These are phyloP conservation scores for Muscidifurax raptorellus DNA, from an alignment of 1,140 invertebrate species.

Conservation along the genomic window DNA sequence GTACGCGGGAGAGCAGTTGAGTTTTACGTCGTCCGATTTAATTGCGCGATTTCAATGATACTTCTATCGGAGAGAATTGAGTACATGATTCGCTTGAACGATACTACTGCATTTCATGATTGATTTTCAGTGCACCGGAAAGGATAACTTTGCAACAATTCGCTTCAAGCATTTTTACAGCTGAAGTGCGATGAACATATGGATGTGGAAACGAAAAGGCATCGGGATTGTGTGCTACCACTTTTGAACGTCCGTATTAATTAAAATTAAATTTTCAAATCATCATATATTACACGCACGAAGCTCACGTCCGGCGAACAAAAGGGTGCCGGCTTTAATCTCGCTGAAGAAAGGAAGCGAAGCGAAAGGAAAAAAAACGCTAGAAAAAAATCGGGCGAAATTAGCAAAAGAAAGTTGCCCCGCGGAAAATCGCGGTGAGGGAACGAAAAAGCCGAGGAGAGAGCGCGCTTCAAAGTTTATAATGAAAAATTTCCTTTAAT, in stretches of 20 bases:
- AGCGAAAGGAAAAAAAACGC: background rate
- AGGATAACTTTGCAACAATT: background rate
- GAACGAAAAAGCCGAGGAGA: conserved; percentile 5
- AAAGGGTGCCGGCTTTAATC: background rate
- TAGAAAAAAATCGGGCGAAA: background rate
- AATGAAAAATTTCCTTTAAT: conserved; percentile 52
- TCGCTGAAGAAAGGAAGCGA: background rate
- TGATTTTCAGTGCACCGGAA: background rate
- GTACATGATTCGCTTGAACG: background rate
- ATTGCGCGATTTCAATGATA: conserved; percentile 13
- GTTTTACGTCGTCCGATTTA: conserved; percentile 2
- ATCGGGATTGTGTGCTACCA: too few species aligned
- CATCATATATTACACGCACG: background rate
- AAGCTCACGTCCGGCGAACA: background rate
- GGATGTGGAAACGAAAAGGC: too few species aligned
- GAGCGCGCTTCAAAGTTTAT: conserved; percentile 34
- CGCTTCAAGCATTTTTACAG: too few species aligned
- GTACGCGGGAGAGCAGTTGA: background rate
- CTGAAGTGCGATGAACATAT: too few species aligned
- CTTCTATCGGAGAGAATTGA: background rate
- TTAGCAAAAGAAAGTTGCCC: conserved; percentile 11
- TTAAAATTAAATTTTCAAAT: background rate
- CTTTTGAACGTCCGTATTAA: background rate
- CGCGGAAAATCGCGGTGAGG: background rate
- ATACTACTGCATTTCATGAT: background rate